Percentiles rank a stretch among this genome's conserved stretches.
phyloP scores from a whole-genome alignment of 2,888 invertebrate genomes.

The Sipha maydis region DNA sequence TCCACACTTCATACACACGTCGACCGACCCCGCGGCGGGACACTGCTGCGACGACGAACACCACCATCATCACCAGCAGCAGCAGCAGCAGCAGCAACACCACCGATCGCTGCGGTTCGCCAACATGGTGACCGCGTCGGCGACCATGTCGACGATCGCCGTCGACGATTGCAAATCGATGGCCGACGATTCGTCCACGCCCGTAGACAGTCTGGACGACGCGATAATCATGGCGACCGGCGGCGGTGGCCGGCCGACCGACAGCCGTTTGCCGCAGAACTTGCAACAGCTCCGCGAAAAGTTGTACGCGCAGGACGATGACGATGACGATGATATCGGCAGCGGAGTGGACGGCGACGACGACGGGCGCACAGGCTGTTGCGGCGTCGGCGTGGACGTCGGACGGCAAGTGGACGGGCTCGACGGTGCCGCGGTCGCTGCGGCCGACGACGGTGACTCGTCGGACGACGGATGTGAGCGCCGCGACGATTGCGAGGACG shows the following conservation, averaged over 20 bases:
- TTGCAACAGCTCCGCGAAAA: constrained; percentile 63
- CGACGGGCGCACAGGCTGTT: constrained; percentile 44
- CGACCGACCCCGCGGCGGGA: not conserved
- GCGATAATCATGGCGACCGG: not conserved
- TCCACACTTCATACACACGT: constrained; percentile 40
- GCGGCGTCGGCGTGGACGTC: constrained; percentile 57
- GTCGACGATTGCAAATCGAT: constrained; percentile 32
- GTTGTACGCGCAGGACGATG: constrained; percentile 63
- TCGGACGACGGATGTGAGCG: constrained; percentile 67
- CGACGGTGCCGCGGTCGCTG: not conserved
- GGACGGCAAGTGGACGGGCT: constrained; percentile 36
- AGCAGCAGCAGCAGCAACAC: constrained; percentile 3
- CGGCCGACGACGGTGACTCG: constrained; percentile 29
- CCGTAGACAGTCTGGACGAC: constrained; percentile 58
- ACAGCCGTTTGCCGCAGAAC: constrained; percentile 61
- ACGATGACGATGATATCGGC: constrained; percentile 60
- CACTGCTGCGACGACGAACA: constrained; percentile 43
- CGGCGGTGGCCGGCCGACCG: not conserved
- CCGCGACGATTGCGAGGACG: constrained; percentile 14
- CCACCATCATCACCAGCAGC: not conserved
- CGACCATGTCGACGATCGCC: not conserved
- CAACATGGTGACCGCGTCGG: constrained; percentile 53
- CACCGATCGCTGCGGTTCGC: constrained; percentile 43
- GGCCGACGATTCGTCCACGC: constrained; percentile 25
- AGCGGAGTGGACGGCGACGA: not conserved